A percentile compares a stretch with the other conserved stretches of the same genome.
Conservation (phyloP, 2,797 vertebrate species). For the Rhinatrema bivittatum region DNA sequence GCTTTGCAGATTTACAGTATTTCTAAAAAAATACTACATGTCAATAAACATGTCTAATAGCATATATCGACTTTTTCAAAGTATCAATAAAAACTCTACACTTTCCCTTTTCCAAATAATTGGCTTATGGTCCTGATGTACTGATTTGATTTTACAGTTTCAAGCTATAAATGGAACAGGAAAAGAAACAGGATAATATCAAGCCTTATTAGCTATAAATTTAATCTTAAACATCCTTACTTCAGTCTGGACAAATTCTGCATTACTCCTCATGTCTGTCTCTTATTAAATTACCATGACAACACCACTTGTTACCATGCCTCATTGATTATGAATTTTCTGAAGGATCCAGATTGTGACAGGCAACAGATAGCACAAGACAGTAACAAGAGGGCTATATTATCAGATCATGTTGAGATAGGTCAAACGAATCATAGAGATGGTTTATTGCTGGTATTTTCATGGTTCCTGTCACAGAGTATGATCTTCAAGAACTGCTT, state of each 20-base stretch:
- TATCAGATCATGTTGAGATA: conserved; percentile 2
- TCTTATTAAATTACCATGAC: conserved; percentile 12
- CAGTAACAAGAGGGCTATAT: conserved; percentile 10
- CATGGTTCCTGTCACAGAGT: not conserved
- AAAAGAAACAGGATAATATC: conserved; percentile 6
- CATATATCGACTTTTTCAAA: no score
- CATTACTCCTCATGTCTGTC: conserved; percentile 4
- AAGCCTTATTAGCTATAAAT: not conserved
- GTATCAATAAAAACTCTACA: conserved; percentile 2
- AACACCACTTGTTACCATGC: conserved; percentile 3
- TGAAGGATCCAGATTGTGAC: not conserved
- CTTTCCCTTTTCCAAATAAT: not conserved
- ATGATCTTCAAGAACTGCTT: not conserved
- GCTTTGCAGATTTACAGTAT: no score
- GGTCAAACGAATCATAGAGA: conserved; percentile 1
- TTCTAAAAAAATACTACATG: no score
- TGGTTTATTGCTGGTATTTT: not conserved
- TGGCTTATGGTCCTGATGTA: conserved; percentile 7
- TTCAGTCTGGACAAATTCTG: not conserved
- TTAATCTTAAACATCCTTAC: conserved; percentile 11
- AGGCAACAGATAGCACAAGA: conserved; percentile 1
- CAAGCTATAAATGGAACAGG: not conserved
- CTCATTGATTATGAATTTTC: no score
- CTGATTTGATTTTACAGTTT: conserved; percentile 1
- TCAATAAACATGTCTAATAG: no score